Base-by-base conservation (phyloP, 64 coral and sea anemone species). In the Pocillopora damicornis region DNA sequence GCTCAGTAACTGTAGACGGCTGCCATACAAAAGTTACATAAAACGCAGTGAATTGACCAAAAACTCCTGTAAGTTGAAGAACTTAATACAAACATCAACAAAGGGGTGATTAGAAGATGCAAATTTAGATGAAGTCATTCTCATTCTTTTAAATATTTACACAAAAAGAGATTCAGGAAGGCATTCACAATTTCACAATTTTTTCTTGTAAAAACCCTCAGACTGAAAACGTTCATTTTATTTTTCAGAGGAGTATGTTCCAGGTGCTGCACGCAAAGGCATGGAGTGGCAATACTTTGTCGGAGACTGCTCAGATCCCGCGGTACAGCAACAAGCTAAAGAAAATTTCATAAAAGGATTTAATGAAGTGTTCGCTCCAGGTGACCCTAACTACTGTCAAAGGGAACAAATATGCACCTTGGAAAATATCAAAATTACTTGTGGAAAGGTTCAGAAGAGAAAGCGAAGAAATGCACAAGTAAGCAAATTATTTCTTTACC, bases 251-350 rank as follows among this genome's bases (percentile, higher is more conserved):
- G 90, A 59, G 65, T 98, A 87, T 73, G 88, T 93, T 6, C 93
- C 97, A 5, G 90, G 90, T 0, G 93, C 90, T 5, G 91, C 82
- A 34, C 80, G 87, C 10, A 93, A 93, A 57, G 97, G 97, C 14
- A 86, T 99, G 86, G 97, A 93, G 61, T 99, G 93, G 88, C 93
- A 99, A 56, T 99, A 99, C 58, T 95, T 86, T 61, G 76, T 80
- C 60, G 97, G 97, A 6, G 78, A 99, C 66, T 99, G 97, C 30
- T 88, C 77, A 22, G 78, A 94, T 66, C 97, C 90, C 5, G 62
- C 63, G 1, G 97, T 94, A 36, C 97, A 99, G 23, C 35, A 58
- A 63, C 76, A 95, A 66, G 97, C 97, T 14, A 99, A 99, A 58
- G 12, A 80, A 1, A 91, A 87, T 57, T 99, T 99, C 76, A 81